Evolutionary conservation across 2,888 invertebrate species (phyloP), one percentile per base, ranked within the genome.

Genomic region (Lasioglossum marginatum): DNA sequence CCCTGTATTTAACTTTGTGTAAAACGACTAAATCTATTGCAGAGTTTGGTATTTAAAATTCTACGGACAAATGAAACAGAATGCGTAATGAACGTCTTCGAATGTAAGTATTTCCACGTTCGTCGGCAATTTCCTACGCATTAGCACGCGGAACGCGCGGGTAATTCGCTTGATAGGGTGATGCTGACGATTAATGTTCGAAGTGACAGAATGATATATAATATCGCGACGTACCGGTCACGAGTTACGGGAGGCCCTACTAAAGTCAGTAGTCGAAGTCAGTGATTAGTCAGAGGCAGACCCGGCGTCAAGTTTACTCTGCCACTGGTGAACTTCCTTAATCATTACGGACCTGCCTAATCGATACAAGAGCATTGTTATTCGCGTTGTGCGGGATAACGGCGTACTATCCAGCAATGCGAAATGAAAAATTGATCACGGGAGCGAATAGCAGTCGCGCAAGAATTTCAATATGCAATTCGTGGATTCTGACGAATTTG

Each of bases 281-380:
- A 75, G 79, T 88, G 86, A 88, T 88, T 88, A 84, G 86, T 88
- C 86, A 86, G 86, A 84, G 77, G 80, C 88, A 45, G 48, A 63
- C 66, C 71, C 71, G 34, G 63, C 68, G 81, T 77, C 79, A 79
- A 82, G 83, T 86, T 81, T 80, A 77, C 71, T 68, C 78, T 57
- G 71, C 52, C 63, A 79, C 70, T 45, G 68, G 71, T 78, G 76
- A 86, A 88, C 77, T 84, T 84, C 86, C 52, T 16, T 72, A 88
- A 83, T 79, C 77, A 79, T 72, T 79, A 79, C 76, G 73, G 77
- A 79, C 43, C 63, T 31, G n/a, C 27, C 60, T 34, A 57, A 82
- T 81, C 77, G 57, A 70, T 74, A 43, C 27, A 77, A n/a, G 27
- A 34, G 34, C 70, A 34, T 66, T 34, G 37, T 74, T 31, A 4